Conservation (phyloP, 1,140 invertebrate species). For the Lordiphosa clarofinis region DNA sequence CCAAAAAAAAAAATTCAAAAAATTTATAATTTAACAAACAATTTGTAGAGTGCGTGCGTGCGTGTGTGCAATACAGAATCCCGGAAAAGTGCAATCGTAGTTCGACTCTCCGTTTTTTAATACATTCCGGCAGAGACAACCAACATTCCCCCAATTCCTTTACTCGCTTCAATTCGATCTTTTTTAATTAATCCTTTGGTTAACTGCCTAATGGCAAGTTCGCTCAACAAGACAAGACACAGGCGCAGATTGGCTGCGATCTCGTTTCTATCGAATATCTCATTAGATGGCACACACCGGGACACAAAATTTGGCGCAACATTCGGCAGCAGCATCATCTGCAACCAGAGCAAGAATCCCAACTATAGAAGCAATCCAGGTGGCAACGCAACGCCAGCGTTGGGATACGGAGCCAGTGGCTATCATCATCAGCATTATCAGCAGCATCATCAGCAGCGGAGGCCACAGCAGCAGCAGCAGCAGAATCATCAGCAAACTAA, state of each 20-base stretch:
- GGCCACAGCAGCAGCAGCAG: constrained; percentile 12
- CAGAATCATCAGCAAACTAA: constrained; percentile 37
- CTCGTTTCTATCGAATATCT: constrained; percentile 96
- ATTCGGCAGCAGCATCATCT: constrained; percentile 77
- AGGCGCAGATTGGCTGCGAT: constrained; percentile 90
- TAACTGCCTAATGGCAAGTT: constrained; percentile 79
- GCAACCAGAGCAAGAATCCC: constrained; percentile 46
- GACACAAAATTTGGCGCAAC: constrained; percentile 87
- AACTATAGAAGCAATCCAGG: constrained; percentile 13
- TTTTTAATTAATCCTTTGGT: constrained; percentile 37
- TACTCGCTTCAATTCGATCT: constrained; percentile 35
- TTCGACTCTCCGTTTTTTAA: too few relatives aligned
- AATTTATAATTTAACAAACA: neutral
- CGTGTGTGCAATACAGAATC: constrained; percentile 4
- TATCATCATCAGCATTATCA: constrained; percentile 73
- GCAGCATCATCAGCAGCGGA: constrained; percentile 63
- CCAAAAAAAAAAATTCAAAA: neutral
- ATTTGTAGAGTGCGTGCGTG: constrained; percentile 8
- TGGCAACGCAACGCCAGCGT: constrained; percentile 51
- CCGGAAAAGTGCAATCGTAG: constrained; percentile 27
- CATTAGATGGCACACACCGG: constrained; percentile 93
- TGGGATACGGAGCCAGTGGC: constrained; percentile 68
- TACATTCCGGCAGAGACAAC: constrained; percentile 13
- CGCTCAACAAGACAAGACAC: constrained; percentile 79
- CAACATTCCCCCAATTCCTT: constrained; percentile 1